Evolutionary conservation across 2,888 invertebrate species (phyloP), one percentile per base, ranked within the genome.

Genomic region (Sarcophaga caerulescens): DNA sequence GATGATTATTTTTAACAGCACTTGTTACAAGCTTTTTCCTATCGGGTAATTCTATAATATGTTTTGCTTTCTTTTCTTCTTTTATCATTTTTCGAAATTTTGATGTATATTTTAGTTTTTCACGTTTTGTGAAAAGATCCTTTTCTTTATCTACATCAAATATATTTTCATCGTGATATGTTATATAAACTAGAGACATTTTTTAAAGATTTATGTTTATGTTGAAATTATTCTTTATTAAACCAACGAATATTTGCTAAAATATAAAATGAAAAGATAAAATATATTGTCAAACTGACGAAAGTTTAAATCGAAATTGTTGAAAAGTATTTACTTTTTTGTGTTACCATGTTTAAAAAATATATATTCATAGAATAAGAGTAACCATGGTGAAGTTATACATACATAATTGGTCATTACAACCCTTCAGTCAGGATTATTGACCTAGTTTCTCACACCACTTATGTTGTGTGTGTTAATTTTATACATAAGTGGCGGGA

Each of bases 151-250:
- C 92, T 76, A 90, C 86, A 80, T 94, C 94, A 89, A 95, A 95
- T 89, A 96, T 96, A 87, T 94, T 94, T 94, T 96, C 96, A 90
- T 95, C 92, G 89, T 96, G 96, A 52, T 94, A 90, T n/a, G 94
- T 93, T 89, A 96, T 95, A 90, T 95, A 94, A 63, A 96, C 94
- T 73, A 95, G 91, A 57, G 96, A 96, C 96, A 96, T 96, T 89
- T 90, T 84, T 59, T 25, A 25, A 17, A 35, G 3, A 47, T 17
- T 66, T 74, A 23, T 6, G 68, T 47, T 25, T n/a, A n/a, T n/a
- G n/a, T 69, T 19, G 10, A 4, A 47, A 1, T 14, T 14, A 14
- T 14, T 47, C 4, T 52, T 52, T 52, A 10, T 35, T 8, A 35
- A 0, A 8, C 10, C 2, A 10, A 10, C 8, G 8, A 35, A 35